Evolutionary conservation across 2,797 vertebrate genomes (phyloP).

Genomic region (Gymnothorax reevesii): DNA sequence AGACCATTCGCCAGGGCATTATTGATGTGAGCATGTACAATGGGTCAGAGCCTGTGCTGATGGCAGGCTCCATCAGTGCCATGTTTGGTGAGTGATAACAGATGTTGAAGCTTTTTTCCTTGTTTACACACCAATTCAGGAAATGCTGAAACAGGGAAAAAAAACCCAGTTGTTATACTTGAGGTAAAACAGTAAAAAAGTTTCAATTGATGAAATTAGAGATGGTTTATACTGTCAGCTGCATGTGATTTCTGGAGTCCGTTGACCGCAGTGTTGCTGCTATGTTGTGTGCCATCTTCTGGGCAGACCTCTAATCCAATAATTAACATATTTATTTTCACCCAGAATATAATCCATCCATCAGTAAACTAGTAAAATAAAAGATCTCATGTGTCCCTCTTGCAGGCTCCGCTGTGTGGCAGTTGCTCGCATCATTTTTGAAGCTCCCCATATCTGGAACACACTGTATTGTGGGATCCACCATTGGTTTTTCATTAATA

Average conservation of each 20-base stretch:
- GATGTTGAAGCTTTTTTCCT: no score
- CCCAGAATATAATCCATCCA: slow-evolving; percentile 25
- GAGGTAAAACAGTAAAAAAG: neutral
- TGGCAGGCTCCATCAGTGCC: slow-evolving; percentile 90
- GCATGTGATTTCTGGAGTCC: no score
- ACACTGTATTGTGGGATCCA: slow-evolving; percentile 95
- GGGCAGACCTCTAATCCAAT: neutral
- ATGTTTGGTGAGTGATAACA: slow-evolving; percentile 82
- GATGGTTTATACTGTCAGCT: no score
- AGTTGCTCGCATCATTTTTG: slow-evolving; percentile 89
- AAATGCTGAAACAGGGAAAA: neutral
- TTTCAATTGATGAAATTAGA: slow-evolving; percentile 1
- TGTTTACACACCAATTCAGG: neutral
- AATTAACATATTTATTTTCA: neutral
- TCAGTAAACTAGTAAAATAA: neutral
- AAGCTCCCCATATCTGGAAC: slow-evolving; percentile 97
- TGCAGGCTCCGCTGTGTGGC: slow-evolving; percentile 94
- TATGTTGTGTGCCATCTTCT: neutral
- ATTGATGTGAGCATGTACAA: slow-evolving; percentile 89
- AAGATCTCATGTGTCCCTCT: slow-evolving; percentile 4
- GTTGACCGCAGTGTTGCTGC: no score
- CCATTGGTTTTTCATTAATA: slow-evolving; percentile 94
- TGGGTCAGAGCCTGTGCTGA: slow-evolving; percentile 73
- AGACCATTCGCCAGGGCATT: slow-evolving; percentile 94
- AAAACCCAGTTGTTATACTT: neutral